Conservation (phyloP, 1,140 invertebrate species). For the Caenorhabditis inopinata region DNA sequence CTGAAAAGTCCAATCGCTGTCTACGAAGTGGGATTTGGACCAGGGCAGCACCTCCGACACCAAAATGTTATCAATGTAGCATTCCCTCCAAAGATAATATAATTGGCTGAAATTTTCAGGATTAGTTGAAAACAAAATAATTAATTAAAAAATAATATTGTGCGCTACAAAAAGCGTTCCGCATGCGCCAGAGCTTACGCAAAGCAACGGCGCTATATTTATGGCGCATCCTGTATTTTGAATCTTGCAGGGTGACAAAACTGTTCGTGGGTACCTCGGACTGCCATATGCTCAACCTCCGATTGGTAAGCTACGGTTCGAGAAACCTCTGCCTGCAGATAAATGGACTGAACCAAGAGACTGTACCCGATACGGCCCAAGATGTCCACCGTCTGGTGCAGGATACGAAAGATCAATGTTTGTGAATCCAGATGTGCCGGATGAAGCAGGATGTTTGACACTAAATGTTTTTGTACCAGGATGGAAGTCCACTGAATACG, state of each 20-base stretch:
- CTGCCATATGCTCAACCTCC: conserved; percentile 74
- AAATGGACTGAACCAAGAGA: conserved; percentile 17
- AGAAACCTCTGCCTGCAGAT: conserved; percentile 50
- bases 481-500: background rate
- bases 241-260: conserved; percentile 12
- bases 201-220: too few species aligned
- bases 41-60: too few species aligned
- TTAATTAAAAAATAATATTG: too few species aligned
- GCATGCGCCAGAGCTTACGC: too few species aligned
- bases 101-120: too few species aligned
- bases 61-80: too few species aligned
- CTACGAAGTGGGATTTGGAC: too few species aligned
- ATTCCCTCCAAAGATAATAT: too few species aligned
- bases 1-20: too few species aligned
- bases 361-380: conserved; percentile 2
- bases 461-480: conserved; percentile 15
- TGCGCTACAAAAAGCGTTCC: too few species aligned
- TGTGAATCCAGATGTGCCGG: background rate
- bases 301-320: conserved; percentile 73
- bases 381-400: background rate
- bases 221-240: background rate
- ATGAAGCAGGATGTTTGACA: conserved; percentile 9
- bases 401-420: background rate
- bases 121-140: too few species aligned
- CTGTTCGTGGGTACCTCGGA: conserved; percentile 70